Evolutionary conservation across 2,113 vertebrate genomes (phyloP), one percentile per base, ranked within the genome.

Genomic region (Leucoraja erinaceus): DNA sequence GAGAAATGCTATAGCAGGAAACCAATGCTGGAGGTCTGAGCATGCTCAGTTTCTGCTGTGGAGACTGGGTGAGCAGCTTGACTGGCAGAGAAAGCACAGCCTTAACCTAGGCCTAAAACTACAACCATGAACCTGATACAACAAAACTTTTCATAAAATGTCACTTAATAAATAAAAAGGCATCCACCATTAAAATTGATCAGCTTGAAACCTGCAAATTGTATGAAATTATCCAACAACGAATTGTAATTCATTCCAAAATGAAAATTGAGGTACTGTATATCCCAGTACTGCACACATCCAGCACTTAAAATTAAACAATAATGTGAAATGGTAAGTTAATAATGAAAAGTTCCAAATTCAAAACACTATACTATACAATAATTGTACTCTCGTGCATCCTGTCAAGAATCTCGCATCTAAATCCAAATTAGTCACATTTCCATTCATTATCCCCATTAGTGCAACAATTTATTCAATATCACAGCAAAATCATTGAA

Each of bases 401-500:
- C 66, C 59, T 88, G 59, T 72, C 90, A 91, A 91, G 5, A 72
- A 74, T 28, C 18, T 28, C 2, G 20, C n/a, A 28, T 54, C 72
- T 38, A 91, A 70, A 91, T 25, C 90, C 90, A 72, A 91, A 72
- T 68, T 11, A 28, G 33, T 72, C 22, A 72, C 20, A 91, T 54
- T 14, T 72, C 20, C 90, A 72, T 72, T 91, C 83, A 47, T 91
- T 91, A 91, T 90, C 66, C 31, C 33, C 31, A 70, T 90, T 70
- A 90, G n/a, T 3, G 18, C 88, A 72, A 70, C 68, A 66, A n/a
- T 90, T 66, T 88, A 90, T 68, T 68, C 63, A 90, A 47, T 72
- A 70, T 91, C 90, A 91, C 90, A 70, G 10, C 90, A 91, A 91
- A 47, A 74, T 25, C 90, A 54, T 22, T 91, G 90, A 91, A 72